Base-by-base conservation (phyloP, 2,797 vertebrate genomes). In the Scolopax rusticola region DNA sequence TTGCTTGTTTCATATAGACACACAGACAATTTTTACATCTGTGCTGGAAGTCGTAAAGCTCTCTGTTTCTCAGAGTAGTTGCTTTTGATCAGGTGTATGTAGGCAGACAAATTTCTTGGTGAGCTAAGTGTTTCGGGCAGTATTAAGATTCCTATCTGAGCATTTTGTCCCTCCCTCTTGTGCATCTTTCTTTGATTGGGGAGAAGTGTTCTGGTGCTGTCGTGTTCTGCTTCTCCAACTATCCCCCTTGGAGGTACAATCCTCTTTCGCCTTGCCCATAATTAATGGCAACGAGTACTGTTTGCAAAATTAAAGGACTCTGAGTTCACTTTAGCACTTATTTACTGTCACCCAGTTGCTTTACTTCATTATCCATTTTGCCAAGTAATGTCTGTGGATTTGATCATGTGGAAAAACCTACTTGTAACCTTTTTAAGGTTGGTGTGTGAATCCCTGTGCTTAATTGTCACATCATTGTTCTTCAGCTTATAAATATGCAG, bases 251-350 rank as follows among this genome's bases (percentile, higher is more conserved):
- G 71, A 87, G 30, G 38, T 85, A 28, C 3, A 2, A 20, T 75
- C 48, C 65, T 68, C 27, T 50, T 94, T 96, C 0, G 2, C 38
- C 54, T 88, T 91, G 47, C 54, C 51, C 0, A 0, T 54, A 90
- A 89, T 84, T 93, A 88, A 89, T 47, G 24, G 45, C 76, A 61
- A 1, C 2, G 53, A 40, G 17, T 48, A 24, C 50, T 56, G 20
- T 75, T 88, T 88, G 80, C 83, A 93, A 91, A 95, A 82, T 38
- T 59, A 80, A 89, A 89, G 65, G 76, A 86, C 84, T 85, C 69
- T 32, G 43, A 81, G 79, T 79, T 97, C 69, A 88, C 92, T 82
- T 93, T 95, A 65, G 67, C 74, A 87, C 83, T 94, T 96, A 81
- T 75, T 94, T 95, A 76, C 43, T 75, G 76, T 79, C 91, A 84